Conservation (phyloP, 2,797 vertebrate genomes). For the Pangasius larnaudii region DNA sequence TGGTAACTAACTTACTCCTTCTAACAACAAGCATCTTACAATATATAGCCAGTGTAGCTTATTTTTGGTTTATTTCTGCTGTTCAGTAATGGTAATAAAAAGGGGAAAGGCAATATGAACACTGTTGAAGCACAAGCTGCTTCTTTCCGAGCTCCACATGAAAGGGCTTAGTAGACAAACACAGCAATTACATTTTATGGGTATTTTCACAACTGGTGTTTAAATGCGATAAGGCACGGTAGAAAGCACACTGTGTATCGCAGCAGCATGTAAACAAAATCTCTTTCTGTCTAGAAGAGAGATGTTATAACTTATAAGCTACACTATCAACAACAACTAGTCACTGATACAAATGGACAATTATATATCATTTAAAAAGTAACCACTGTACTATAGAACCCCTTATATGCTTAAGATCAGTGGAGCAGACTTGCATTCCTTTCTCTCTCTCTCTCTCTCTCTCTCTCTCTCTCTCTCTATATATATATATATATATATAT, state of each 20-base stretch:
- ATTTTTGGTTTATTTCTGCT: not conserved
- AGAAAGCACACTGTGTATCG: not conserved
- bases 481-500: too few relatives aligned
- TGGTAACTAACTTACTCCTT: not conserved
- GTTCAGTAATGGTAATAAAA: not conserved
- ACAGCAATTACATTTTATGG: slow-evolving; percentile 54
- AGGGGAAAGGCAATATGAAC: not conserved
- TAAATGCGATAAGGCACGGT: slow-evolving; percentile 37
- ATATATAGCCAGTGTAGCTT: not conserved
- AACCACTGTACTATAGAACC: not conserved
- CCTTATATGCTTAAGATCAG: not conserved
- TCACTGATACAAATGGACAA: not conserved
- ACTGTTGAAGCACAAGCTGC: too few relatives aligned
- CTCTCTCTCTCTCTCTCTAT: too few relatives aligned
- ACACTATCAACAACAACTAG: not conserved
- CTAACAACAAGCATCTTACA: not conserved
- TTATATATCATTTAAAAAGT: not conserved
- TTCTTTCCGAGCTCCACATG: not conserved
- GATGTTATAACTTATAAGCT: not conserved
- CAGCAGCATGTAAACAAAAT: not conserved
- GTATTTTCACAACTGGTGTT: slow-evolving; percentile 27
- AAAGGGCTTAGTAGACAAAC: slow-evolving; percentile 40
- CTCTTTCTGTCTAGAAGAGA: not conserved
- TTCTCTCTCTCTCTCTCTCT: too few relatives aligned
- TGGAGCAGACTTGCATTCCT: not conserved